Percentiles rank a stretch among this genome's conserved stretches.
Conservation (phyloP, 2,888 invertebrate species). For the Gandaritis pyraliata region DNA sequence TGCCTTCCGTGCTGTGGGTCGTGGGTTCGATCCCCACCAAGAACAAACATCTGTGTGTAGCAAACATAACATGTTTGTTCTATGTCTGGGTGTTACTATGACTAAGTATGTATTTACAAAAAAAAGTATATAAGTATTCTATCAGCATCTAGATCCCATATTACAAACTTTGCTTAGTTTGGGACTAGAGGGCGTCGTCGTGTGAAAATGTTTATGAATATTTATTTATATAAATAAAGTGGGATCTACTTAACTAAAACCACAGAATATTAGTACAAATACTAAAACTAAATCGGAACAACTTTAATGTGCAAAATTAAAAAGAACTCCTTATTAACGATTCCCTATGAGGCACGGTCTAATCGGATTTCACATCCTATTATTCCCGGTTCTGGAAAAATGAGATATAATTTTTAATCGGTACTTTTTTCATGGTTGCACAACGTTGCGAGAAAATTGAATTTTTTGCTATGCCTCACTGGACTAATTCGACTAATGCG, state of each 20-base stretch:
- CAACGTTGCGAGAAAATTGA: constrained; percentile 76
- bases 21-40: too few relatives aligned
- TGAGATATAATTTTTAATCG: constrained; percentile 76
- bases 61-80: too few relatives aligned
- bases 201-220: too few relatives aligned
- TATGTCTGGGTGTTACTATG: too few relatives aligned
- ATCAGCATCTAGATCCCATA: too few relatives aligned
- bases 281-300: not conserved
- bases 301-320: constrained; percentile 4
- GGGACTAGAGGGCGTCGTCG: too few relatives aligned
- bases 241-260: not conserved
- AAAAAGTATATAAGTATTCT: too few relatives aligned
- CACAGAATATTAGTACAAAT: not conserved
- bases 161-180: too few relatives aligned
- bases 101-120: too few relatives aligned
- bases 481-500: constrained; percentile 81
- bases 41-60: too few relatives aligned
- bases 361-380: constrained; percentile 77
- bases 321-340: constrained; percentile 55
- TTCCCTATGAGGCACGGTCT: constrained; percentile 65
- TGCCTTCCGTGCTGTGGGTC: too few relatives aligned
- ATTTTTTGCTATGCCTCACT: constrained; percentile 79
- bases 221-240: too few relatives aligned
- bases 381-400: constrained; percentile 68
- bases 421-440: constrained; percentile 62